Base-by-base conservation (phyloP, 2,113 vertebrate species). In the Mesitornis unicolor region DNA sequence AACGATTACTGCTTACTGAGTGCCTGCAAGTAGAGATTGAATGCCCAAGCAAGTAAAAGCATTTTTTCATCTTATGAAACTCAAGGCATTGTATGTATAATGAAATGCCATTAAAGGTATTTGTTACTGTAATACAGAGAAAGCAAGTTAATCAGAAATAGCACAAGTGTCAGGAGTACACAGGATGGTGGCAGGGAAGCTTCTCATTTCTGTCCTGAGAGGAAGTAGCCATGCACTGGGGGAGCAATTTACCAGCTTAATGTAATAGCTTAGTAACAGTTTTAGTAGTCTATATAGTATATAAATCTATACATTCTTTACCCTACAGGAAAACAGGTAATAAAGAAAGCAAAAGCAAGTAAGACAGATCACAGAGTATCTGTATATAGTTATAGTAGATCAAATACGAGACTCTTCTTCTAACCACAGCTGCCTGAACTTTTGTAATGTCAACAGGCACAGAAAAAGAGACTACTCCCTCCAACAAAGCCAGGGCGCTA, bases 71-170 rank as follows among this genome's bases (percentile, higher is more conserved):
- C n/a, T 60, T 59, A 43, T 7, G 40, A 68, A 78, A 67, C 25
- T 67, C 47, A 13, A 8, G 28, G 21, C 36, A 75, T 31, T 64
- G 13, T 31, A 77, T 20, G 10, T 57, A 67, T 64, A 81, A 92
- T 78, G 28, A 92, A 95, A 77, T 60, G 9, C 17, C 38, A 81
- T 78, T 94, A 80, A 91, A 90, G 15, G 45, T 51, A 73, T 90
- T 85, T 94, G 57, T 92, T 87, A 93, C 35, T 51, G 40, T 73
- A 87, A 93, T 43, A 38, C 26, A 91, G 33, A 92, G n/a, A 89
- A 90, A 81, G 56, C n/a, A 82, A 80, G 76, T 84, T 84, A 80
- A 68, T 95, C 53, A 75, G 67, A 75, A 92, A 84, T 3, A 85
- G n/a, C 24, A 50, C 13, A 11, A 78, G 60, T 61, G 29, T 51